Percentiles rank a stretch among this genome's conserved stretches.
These are phyloP conservation scores for Craseonycteris thonglongyai DNA, from an alignment of 2,113 vertebrate genomes.

Conservation along the genomic window DNA sequence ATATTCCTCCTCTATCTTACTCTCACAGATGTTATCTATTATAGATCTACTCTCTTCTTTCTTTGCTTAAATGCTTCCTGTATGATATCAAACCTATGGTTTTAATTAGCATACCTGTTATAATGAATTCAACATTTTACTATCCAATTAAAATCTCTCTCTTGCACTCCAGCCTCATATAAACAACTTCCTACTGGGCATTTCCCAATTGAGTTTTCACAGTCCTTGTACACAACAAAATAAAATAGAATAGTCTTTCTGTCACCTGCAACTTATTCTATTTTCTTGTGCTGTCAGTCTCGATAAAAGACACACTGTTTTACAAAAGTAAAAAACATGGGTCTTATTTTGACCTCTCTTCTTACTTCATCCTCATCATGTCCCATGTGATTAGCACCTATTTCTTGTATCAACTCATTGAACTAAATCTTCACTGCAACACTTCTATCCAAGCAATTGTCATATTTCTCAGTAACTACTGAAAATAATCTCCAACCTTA, in stretches of 20 bases:
- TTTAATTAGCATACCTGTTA: background rate
- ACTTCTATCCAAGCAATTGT: background rate
- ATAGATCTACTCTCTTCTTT: background rate
- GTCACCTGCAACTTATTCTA: background rate
- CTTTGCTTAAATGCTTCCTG: background rate
- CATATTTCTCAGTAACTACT: background rate
- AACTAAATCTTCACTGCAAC: background rate
- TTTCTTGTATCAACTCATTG: background rate
- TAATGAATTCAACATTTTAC: background rate
- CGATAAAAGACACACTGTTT: background rate
- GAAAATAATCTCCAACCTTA: background rate
- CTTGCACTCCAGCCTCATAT: background rate
- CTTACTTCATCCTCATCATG: background rate
- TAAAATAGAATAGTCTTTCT: background rate
- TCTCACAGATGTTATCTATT: background rate
- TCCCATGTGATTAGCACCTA: background rate
- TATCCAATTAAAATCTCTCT: background rate
- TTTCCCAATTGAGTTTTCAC: background rate
- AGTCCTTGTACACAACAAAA: background rate
- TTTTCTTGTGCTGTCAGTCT: background rate
- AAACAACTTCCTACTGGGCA: background rate
- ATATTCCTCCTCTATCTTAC: background rate
- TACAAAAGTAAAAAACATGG: background rate
- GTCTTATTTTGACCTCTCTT: background rate
- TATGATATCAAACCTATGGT: background rate